These are phyloP conservation scores for Paramormyrops hopkinsi DNA, from an alignment of 2,797 vertebrate species.

Conservation along the genomic window DNA sequence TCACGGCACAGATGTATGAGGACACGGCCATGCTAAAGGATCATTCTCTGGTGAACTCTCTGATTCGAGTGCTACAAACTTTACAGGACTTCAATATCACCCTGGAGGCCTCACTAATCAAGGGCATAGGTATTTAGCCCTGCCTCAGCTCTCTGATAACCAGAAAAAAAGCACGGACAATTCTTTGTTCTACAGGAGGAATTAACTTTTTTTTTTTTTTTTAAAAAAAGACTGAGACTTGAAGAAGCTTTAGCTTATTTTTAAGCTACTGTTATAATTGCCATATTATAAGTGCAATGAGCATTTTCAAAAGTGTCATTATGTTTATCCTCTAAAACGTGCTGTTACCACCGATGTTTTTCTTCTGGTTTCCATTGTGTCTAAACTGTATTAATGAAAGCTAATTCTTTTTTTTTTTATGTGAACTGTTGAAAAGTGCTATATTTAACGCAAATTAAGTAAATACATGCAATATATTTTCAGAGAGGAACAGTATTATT, in stretches of 20 bases:
- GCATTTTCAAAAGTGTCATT: conserved; percentile 69
- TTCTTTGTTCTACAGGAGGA: conserved; percentile 48
- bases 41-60: conserved; percentile 89
- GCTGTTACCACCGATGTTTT: conserved; percentile 66
- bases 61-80: conserved; percentile 95
- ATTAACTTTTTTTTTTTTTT: conserved; percentile 39
- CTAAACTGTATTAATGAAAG: conserved; percentile 62
- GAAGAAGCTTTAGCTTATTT: conserved; percentile 85
- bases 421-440: conserved; percentile 62
- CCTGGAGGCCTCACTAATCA: conserved; percentile 91
- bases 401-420: conserved; percentile 63
- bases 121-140: conserved; percentile 79
- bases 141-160: conserved; percentile 31
- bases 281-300: conserved; percentile 81
- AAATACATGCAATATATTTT: conserved; percentile 73
- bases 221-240: conserved; percentile 72
- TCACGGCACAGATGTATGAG: conserved; percentile 98
- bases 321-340: conserved; percentile 62
- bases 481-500: conserved; percentile 75
- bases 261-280: conserved; percentile 89
- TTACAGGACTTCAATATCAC: conserved; percentile 99
- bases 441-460: conserved; percentile 58
- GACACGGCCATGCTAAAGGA: conserved; percentile 90
- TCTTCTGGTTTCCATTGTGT: conserved; percentile 60
- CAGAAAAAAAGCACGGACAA: conserved; percentile 39